Evolutionary conservation across 2,113 vertebrate genomes (phyloP).

Genomic region (Bothrops jararaca): DNA sequence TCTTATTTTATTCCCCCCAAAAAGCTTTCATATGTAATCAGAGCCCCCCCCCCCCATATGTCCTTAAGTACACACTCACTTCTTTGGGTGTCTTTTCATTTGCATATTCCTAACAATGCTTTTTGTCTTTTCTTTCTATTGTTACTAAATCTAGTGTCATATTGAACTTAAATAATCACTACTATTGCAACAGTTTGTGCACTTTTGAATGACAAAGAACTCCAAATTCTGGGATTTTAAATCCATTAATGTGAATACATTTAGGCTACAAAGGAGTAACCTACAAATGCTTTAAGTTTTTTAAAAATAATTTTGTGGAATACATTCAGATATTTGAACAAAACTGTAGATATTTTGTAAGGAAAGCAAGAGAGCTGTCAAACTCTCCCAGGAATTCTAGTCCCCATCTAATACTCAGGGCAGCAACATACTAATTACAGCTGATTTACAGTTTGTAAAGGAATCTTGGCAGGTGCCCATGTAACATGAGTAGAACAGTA

Average conservation of each 20-base stretch:
- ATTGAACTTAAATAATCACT: not conserved
- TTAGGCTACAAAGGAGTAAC: not conserved
- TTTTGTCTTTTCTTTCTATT: not conserved
- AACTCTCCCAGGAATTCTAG: conserved; percentile 52
- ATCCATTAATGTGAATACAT: not conserved
- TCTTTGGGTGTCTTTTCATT: not conserved
- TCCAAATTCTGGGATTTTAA: not conserved
- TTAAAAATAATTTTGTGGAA: not conserved
- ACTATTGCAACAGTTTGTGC: not conserved
- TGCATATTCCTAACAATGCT: not conserved
- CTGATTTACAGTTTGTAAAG: not conserved
- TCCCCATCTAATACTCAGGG: conserved; percentile 47
- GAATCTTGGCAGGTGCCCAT: not conserved
- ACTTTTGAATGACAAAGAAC: not conserved
- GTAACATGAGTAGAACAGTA: not conserved
- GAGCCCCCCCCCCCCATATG: fast-evolving
- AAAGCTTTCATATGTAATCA: not conserved
- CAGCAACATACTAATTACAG: not conserved
- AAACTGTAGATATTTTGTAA: conserved; percentile 48
- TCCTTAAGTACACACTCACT: not conserved
- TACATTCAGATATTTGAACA: not conserved
- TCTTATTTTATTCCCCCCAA: not conserved
- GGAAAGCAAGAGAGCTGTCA: conserved; percentile 46
- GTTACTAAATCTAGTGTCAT: not conserved
- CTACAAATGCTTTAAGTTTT: not conserved